Base-by-base conservation (phyloP, 1,140 invertebrate species). In the Bombus cullumanus region DNA sequence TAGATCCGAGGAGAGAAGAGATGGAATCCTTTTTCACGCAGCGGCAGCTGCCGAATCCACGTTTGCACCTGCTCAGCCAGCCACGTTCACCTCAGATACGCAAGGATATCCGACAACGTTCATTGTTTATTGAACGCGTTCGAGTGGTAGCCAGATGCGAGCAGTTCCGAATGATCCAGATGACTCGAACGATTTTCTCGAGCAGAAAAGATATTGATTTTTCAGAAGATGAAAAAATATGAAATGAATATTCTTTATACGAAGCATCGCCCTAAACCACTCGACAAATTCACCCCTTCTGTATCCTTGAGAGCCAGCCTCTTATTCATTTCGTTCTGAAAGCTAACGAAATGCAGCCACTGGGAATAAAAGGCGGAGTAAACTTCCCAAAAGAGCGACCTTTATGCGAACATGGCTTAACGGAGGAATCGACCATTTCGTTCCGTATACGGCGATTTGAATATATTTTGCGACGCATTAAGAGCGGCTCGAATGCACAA, bases 41-140 rank as follows among this genome's bases (percentile, higher is more conserved):
- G 66, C 37, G 57, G 81, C 89, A 90, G 89, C 88, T 90, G 88
- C 83, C 76, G 86, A 90, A 90, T 90, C 89, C 78, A 86, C 69
- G 72, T 77, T 90, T 83, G 89, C 89, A 90, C 89, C 89, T 90
- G 89, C 83, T 76, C 76, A 47, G 47, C 47, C 57, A 62, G 75
- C 72, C 47, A 84, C 57, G 84, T 57, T 59, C 66, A 66, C 41
- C 59, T 41, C 47, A 39, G 68, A 64, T 68, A 73, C 78, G 62
- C 57, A 75, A 89, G 47, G 37, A 87, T 31, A 87, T 83, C 66
- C 72, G 81, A 90, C 88, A 77, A 87, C 80, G 85, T 83, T 83
- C 79, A 83, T 90, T 87, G 88, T 89, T 69, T 80, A 87, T 89
- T 87, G 81, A 89, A 79, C 80, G 72, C 64, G 80, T 62, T 25